Base-by-base conservation (phyloP, 2,888 invertebrate species). In the Mythimna albipuncta region DNA sequence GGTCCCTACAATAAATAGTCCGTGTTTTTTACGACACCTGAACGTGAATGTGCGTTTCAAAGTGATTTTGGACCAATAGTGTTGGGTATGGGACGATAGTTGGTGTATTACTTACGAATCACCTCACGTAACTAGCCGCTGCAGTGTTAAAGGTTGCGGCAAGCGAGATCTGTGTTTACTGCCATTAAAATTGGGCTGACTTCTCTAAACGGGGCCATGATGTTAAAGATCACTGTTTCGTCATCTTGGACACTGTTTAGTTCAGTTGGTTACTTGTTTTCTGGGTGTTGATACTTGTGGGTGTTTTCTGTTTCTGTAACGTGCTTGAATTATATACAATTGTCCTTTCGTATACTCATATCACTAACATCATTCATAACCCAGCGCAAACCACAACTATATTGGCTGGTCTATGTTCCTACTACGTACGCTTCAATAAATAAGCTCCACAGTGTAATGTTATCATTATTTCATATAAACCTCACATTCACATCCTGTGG, bases 1-100 rank as follows among this genome's bases (percentile, higher is more conserved):
- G 91, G 92, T 89, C 89, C 91, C 90, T 82, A 90, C 92, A 91
- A 91, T 95, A 94, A 95, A 94, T 92, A 91, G 93, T 91, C 91
- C 59, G 91, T 90, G 88, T 85, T 88, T 81, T 94, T 95, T 95
- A 95, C 93, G 93, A 92, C 87, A 93, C 92, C 93, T 92, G 91
- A 84, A 91, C 90, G 90, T 87, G 85, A 91, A 89, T 88, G 89
- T 87, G 88, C 89, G 89, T 92, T 92, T 84, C 85, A 89, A 93
- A 94, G 92, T 92, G 93, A 94, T 94, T 94, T 92, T 89, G 87
- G 84, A 88, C 82, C 78, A 86, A 83, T 83, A 82, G 78, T 66
- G 74, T 70, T 67, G 73, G 86, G 87, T 87, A 87, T 89, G 83
- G 84, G 86, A 76, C 77, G 85, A 81, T 86, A 84, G 85, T 83